Percentiles rank a stretch among this genome's conserved stretches.
Conservation (phyloP, 2,113 vertebrate species). For the Microtus montanus region DNA sequence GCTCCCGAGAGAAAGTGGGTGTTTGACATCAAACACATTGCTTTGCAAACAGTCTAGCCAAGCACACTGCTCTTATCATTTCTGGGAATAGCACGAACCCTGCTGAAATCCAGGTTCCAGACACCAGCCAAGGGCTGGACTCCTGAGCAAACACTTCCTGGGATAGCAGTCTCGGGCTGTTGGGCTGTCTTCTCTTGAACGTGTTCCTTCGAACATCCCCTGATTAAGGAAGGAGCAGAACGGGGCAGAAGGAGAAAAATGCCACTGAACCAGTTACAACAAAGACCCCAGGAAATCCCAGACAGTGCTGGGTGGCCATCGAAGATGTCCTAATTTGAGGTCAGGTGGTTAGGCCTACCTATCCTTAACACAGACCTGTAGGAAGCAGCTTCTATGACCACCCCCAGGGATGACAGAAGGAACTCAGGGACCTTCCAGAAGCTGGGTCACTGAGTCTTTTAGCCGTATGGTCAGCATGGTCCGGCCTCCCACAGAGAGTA, state of each 20-base stretch:
- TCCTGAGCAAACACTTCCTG: background rate
- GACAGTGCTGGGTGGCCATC: background rate
- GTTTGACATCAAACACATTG: background rate
- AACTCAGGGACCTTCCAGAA: background rate
- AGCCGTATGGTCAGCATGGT: background rate
- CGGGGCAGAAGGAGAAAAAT: background rate
- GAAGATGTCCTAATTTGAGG: background rate
- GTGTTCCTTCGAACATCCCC: background rate
- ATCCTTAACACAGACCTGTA: background rate
- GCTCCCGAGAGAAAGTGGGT: background rate
- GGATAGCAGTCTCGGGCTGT: background rate
- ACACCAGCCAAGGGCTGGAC: background rate
- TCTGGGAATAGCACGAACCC: conserved; percentile 4
- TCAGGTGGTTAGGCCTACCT: background rate
- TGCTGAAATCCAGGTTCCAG: background rate
- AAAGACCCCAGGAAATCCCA: background rate
- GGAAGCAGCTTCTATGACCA: background rate
- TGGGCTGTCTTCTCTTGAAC: background rate
- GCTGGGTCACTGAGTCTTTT: background rate
- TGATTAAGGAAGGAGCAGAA: background rate
- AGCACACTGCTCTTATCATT: background rate
- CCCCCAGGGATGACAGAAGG: background rate
- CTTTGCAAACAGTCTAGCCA: background rate
- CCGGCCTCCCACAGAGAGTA: background rate
- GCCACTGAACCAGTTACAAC: background rate